Evolutionary conservation across 2,888 invertebrate genomes (phyloP).

Genomic region (Pachydiplax longipennis): DNA sequence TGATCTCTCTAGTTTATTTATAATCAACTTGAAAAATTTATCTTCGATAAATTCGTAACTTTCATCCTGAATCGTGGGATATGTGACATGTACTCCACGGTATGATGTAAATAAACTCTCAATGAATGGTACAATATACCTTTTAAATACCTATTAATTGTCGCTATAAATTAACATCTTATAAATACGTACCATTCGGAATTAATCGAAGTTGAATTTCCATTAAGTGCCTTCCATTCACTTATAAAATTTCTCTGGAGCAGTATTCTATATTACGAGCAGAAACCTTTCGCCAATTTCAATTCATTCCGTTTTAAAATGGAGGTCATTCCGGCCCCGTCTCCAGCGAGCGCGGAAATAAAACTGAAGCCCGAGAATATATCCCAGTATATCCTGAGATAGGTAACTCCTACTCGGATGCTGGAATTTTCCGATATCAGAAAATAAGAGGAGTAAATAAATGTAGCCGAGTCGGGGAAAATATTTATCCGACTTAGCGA

Average conservation of each 20-base stretch:
- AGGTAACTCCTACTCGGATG: background rate
- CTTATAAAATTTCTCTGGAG: background rate
- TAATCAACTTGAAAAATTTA: no score
- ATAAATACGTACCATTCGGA: no score
- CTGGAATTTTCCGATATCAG: constrained; percentile 18
- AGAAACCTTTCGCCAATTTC: background rate
- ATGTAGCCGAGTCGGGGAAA: background rate
- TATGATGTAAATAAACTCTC: no score
- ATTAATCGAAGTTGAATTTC: no score
- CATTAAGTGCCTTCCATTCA: no score
- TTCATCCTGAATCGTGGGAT: no score
- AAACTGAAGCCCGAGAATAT: background rate
- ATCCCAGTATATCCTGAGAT: background rate
- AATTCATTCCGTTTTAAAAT: background rate
- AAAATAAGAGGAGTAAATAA: background rate
- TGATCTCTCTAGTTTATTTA: no score
- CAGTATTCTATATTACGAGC: background rate
- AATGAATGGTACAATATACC: no score
- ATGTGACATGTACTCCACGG: no score
- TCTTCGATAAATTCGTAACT: no score
- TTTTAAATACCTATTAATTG: no score
- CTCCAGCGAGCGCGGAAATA: background rate
- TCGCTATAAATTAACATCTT: no score
- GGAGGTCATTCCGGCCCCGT: background rate
- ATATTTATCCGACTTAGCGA: constrained; percentile 39